Percentiles rank a stretch among this genome's conserved stretches.
phyloP scores from a whole-genome alignment of 2,113 vertebrate genomes.

The Orthonyx spaldingii region DNA sequence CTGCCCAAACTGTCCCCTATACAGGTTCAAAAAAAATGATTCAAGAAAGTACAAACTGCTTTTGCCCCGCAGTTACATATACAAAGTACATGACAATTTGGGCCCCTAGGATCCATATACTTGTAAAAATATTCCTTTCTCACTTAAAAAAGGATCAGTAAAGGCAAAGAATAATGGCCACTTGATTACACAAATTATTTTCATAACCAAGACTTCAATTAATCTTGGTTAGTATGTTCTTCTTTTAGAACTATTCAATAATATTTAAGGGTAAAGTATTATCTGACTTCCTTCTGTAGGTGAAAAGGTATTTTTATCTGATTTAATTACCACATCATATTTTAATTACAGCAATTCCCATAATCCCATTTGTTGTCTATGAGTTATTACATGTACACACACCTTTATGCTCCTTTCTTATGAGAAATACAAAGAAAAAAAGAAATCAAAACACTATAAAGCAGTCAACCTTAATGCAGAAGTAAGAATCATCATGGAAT shows the following conservation, averaged over 20 bases:
- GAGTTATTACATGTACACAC: not conserved
- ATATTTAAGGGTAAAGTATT: not conserved
- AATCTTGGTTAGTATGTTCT: not conserved
- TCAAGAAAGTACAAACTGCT: not conserved
- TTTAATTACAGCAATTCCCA: not conserved
- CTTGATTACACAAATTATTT: not conserved
- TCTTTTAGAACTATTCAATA: not conserved
- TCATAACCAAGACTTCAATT: not conserved
- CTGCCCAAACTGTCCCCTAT: not conserved
- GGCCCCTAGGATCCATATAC: not conserved
- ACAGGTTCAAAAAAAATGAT: not conserved
- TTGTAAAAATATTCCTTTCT: not conserved
- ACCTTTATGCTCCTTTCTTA: not conserved
- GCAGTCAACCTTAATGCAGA: not conserved
- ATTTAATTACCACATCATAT: not conserved
- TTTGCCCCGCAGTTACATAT: not conserved
- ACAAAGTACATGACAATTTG: not conserved
- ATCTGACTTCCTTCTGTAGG: not conserved
- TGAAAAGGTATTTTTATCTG: not conserved
- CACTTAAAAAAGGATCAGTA: not conserved
- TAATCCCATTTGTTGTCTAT: not conserved
- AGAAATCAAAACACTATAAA: not conserved
- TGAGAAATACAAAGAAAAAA: not conserved
- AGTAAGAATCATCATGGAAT: not conserved
- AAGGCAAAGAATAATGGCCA: not conserved